phyloP scores from a whole-genome alignment of 2,888 invertebrate genomes.

The Lochmaea crataegi region DNA sequence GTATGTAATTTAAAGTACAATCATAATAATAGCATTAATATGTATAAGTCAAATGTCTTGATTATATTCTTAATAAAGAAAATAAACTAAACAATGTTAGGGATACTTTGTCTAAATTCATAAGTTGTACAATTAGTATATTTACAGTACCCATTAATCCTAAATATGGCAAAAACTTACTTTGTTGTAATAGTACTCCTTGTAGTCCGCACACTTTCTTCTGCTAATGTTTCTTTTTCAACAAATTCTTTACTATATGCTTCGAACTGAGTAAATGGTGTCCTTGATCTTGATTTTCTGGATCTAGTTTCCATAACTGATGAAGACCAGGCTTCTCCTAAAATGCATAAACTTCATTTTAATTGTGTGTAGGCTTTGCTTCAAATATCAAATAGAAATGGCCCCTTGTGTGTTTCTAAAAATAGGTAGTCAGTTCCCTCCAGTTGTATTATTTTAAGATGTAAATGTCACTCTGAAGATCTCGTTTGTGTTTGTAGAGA shows the following conservation, averaged over 20 bases:
- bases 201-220: slow-evolving; percentile 52
- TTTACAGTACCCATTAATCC: not conserved
- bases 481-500: not conserved
- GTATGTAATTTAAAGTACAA: too few species aligned
- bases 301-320: slow-evolving; percentile 69
- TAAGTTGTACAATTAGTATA: too few species aligned
- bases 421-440: slow-evolving; percentile 8
- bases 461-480: slow-evolving; percentile 1
- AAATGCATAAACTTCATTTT: slow-evolving; percentile 11
- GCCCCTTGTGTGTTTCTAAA: slow-evolving; percentile 11
- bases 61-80: too few species aligned
- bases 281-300: slow-evolving; percentile 76
- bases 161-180: slow-evolving; percentile 60
- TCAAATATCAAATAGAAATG: not conserved
- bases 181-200: slow-evolving; percentile 67
- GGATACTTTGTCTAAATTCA: too few species aligned
- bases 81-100: too few species aligned
- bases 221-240: slow-evolving; percentile 58
- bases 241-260: slow-evolving; percentile 69
- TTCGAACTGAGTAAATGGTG: slow-evolving; percentile 73
- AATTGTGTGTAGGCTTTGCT: not conserved
- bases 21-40: too few species aligned
- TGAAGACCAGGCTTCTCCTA: slow-evolving; percentile 6
- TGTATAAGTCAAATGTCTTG: too few species aligned
- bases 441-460: slow-evolving; percentile 12